Evolutionary conservation across 2,113 vertebrate species (phyloP).

Genomic region (Scopus umbretta): DNA sequence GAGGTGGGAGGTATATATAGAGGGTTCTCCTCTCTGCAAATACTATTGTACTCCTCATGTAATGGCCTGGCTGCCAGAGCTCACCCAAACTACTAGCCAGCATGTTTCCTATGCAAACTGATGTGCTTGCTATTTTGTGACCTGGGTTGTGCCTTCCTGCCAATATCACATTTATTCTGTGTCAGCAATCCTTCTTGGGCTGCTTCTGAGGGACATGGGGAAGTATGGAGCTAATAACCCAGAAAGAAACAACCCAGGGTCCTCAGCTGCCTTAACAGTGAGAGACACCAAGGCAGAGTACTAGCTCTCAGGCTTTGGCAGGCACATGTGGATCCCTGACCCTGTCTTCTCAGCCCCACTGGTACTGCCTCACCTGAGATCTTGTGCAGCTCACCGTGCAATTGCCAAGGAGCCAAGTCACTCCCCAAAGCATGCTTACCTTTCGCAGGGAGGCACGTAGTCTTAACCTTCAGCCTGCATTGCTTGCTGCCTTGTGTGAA

Average conservation of each 20-base stretch:
- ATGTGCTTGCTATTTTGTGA: neutral
- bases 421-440: neutral
- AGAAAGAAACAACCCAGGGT: neutral
- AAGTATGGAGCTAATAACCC: neutral
- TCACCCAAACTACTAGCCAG: neutral
- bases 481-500: neutral
- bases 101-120: neutral
- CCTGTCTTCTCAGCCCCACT: neutral
- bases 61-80: neutral
- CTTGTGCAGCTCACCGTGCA: neutral
- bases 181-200: neutral
- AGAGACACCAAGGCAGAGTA: neutral
- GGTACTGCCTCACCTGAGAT: neutral
- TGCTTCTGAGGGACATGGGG: neutral
- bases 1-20: neutral
- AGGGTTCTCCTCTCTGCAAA: neutral
- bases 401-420: neutral
- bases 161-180: neutral
- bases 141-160: neutral
- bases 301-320: neutral
- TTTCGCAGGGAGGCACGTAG: neutral
- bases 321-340: fast-evolving
- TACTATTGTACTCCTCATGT: neutral
- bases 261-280: neutral
- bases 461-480: neutral